Conservation (phyloP, 35 echinoderm and acorn worm genomes). For the Amphiura filiformis region DNA sequence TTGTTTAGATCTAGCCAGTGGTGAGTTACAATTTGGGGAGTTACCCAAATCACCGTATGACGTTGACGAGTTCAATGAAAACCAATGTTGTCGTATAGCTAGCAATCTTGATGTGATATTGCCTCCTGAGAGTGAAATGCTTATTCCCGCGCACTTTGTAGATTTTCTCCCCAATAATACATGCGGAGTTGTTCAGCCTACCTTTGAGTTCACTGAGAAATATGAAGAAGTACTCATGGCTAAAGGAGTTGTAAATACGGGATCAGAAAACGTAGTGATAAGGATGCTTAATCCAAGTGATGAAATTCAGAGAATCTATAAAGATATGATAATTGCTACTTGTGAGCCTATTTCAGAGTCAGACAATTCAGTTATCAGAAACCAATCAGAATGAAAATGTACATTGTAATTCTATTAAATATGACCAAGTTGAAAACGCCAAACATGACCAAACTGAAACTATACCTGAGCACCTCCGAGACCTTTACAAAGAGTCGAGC, state of each 20-base stretch:
- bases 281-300: neutral
- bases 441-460: neutral
- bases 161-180: neutral
- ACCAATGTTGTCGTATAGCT: neutral
- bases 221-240: neutral
- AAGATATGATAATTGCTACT: neutral
- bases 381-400: neutral
- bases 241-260: neutral
- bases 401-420: neutral
- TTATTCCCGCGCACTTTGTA: neutral
- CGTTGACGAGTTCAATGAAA: neutral
- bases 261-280: neutral
- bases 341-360: neutral
- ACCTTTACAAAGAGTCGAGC: neutral
- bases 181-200: neutral
- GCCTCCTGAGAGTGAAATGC: neutral
- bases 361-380: neutral
- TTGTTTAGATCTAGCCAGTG: neutral
- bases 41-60: neutral
- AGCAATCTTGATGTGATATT: neutral
- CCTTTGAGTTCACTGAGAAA: neutral
- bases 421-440: neutral
- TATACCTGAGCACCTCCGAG: neutral
- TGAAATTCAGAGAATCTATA: neutral
- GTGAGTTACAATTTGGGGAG: neutral